Base-by-base conservation (phyloP, 2,888 invertebrate genomes). In the Trimorus sp. region DNA sequence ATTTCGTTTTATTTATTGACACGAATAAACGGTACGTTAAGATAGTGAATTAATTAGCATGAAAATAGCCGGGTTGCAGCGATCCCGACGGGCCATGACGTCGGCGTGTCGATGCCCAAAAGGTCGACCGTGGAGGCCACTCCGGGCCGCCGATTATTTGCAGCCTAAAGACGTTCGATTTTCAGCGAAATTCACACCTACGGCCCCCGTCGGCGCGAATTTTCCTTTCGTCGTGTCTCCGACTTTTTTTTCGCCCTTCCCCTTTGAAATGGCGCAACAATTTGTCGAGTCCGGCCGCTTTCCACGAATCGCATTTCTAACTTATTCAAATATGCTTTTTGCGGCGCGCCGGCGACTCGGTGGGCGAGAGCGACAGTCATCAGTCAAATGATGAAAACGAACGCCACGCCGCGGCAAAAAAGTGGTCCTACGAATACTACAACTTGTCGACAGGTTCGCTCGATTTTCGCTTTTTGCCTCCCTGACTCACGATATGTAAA, bases 11-110 rank as follows among this genome's bases (percentile, higher is more conserved):
- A 69, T 75, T 75, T 69, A 76, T 76, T 63, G 70, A 74, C 63
- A 63, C 42, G 65, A 65, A 80, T 77, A 60, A 77, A 68, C 68
- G 45, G 56, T 62, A 9, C 42, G 73, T 58, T 76, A 51, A 81
- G 58, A 69, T 73, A 58, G 68, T 49, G 68, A 63, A 77, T 68
- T 74, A 71, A 82, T 82, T 82, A 69, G 82, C 74, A 82, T 73
- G 58, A 77, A 81, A 78, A 76, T 68, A 68, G 56, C 66, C 71
- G 51, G 36, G n/a, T 26, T 62, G 66, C 58, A 66, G 26, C 26
- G 26, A 26, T 26, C 26, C 26, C 26, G 26, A 69, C 79, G 79
- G 70, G 63, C 70, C 58, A 70, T 75, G 79, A 79, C 74, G 74
- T 79, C 53, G 80, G 66, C 36, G 71, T 65, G 60, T 76, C 79